A percentile compares a stretch with the other conserved stretches of the same genome.
These are phyloP conservation scores for Drosophila subobscura DNA, from an alignment of 1,140 invertebrate genomes.

Conservation along the genomic window DNA sequence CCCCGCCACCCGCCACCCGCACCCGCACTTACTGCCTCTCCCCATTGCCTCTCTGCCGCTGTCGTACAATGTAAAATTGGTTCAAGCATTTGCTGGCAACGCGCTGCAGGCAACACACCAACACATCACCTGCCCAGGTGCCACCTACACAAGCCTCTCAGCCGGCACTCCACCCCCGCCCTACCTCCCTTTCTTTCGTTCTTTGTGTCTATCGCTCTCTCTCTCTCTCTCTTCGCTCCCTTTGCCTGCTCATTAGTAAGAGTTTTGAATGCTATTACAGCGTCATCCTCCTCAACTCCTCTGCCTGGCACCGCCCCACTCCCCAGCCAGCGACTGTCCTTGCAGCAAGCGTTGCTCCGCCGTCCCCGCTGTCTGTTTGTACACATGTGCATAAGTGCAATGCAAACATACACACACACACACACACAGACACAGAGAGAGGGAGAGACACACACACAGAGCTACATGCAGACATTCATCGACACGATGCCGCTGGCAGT, in stretches of 20 bases:
- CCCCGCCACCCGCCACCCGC: constrained; percentile 2
- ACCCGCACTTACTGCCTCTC: too few species aligned
- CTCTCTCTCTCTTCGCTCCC: not conserved
- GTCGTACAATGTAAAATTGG: constrained; percentile 74
- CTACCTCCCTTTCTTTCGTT: not conserved
- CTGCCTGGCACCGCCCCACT: constrained; percentile 6
- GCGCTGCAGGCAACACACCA: constrained; percentile 50
- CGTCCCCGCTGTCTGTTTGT: constrained; percentile 48
- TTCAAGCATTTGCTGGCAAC: constrained; percentile 72
- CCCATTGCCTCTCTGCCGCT: constrained; percentile 7
- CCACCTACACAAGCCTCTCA: constrained; percentile 9
- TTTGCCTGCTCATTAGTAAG: constrained; percentile 73
- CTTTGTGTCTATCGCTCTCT: not conserved
- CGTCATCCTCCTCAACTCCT: constrained; percentile 77
- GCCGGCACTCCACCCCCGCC: not conserved
- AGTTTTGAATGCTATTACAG: constrained; percentile 82
- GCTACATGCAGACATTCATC: constrained; percentile 25
- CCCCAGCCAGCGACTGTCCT: too few species aligned
- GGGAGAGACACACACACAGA: constrained; percentile 32
- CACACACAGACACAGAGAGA: constrained; percentile 8
- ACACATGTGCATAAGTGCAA: constrained; percentile 78
- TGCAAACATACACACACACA: constrained; percentile 54
- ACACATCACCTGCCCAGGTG: constrained; percentile 58
- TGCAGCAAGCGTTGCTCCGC: not conserved
- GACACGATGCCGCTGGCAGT: constrained; percentile 58